Evolutionary conservation across 2,888 invertebrate species (phyloP).

Genomic region (Formica aserva): DNA sequence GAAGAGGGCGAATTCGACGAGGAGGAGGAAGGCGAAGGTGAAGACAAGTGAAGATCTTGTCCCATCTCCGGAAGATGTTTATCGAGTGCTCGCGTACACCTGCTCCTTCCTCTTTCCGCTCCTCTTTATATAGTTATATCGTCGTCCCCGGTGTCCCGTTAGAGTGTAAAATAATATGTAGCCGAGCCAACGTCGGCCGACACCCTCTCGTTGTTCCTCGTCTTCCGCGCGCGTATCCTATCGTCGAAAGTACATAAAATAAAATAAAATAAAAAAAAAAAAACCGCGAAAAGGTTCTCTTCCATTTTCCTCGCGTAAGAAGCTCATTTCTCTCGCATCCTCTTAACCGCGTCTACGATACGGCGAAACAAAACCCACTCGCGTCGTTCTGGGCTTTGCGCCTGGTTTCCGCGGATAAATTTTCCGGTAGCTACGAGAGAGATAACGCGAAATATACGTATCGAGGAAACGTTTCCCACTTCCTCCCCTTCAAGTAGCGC

Average conservation of each 20-base stretch:
- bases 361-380: constrained; percentile 36
- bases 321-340: constrained; percentile 45
- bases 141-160: constrained; percentile 37
- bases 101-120: constrained; percentile 33
- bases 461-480: constrained; percentile 32
- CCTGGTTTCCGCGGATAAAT: constrained; percentile 23
- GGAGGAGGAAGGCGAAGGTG: constrained; percentile 87
- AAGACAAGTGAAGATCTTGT: constrained; percentile 77
- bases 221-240: constrained; percentile 32
- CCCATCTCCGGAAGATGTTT: constrained; percentile 47
- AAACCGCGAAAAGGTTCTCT: neutral
- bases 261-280: neutral
- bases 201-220: constrained; percentile 30
- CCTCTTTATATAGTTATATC: constrained; percentile 54
- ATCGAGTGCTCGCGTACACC: constrained; percentile 45
- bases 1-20: constrained; percentile 96
- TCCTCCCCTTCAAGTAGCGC: constrained; percentile 31
- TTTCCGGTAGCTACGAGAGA: constrained; percentile 34
- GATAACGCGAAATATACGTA: constrained; percentile 53
- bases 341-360: constrained; percentile 28
- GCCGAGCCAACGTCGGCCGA: constrained; percentile 41
- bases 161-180: constrained; percentile 57
- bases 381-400: constrained; percentile 26
- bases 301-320: constrained; percentile 37
- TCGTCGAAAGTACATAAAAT: constrained; percentile 41